A percentile compares a stretch with the other conserved stretches of the same genome.
phyloP scores from a whole-genome alignment of 64 coral and sea anemone species.

The Montipora foliosa region DNA sequence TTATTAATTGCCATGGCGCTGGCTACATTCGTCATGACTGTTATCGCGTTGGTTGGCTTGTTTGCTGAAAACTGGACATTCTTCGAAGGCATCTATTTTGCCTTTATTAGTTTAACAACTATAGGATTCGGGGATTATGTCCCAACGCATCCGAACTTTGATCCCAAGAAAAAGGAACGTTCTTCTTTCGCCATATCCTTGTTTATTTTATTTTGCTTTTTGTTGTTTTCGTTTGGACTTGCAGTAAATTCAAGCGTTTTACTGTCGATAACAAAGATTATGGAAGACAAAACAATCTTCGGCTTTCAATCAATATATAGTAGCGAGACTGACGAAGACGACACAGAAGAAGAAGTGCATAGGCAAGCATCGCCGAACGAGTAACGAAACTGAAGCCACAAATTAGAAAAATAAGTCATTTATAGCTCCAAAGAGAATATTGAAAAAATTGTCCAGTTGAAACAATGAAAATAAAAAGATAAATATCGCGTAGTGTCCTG shows the following conservation, averaged over 20 bases:
- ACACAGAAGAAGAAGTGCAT: neutral
- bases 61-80: slow-evolving; percentile 87
- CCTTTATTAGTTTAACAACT: slow-evolving; percentile 89
- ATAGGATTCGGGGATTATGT: slow-evolving; percentile 96
- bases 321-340: slow-evolving; percentile 64
- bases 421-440: too few relatives aligned
- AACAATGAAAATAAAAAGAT: too few relatives aligned
- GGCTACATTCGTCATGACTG: slow-evolving; percentile 68
- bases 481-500: too few relatives aligned
- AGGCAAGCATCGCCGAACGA: neutral
- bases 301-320: slow-evolving; percentile 88
- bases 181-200: slow-evolving; percentile 86
- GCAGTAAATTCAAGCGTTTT: slow-evolving; percentile 86
- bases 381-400: neutral
- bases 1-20: slow-evolving; percentile 59
- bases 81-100: slow-evolving; percentile 92
- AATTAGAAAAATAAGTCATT: too few relatives aligned
- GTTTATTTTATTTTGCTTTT: slow-evolving; percentile 90
- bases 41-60: slow-evolving; percentile 77
- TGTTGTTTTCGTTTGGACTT: slow-evolving; percentile 90
- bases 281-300: slow-evolving; percentile 78
- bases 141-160: slow-evolving; percentile 83
- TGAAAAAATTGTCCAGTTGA: too few relatives aligned
- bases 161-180: slow-evolving; percentile 56
- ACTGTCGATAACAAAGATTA: slow-evolving; percentile 83